These are phyloP conservation scores for Epistrophe grossulariae DNA, from an alignment of 2,888 invertebrate genomes.

Conservation along the genomic window DNA sequence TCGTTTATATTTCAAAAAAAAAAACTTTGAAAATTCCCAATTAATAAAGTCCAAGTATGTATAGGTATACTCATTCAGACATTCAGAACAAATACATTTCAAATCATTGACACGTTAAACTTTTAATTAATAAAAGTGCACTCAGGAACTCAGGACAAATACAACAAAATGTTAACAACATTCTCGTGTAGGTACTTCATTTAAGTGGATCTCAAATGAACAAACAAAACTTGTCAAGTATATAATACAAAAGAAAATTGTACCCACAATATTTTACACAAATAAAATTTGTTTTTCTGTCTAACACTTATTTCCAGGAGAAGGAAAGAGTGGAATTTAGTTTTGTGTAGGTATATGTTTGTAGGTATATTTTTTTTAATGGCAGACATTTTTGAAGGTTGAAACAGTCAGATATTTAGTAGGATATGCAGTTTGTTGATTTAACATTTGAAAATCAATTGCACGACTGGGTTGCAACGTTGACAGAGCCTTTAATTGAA, in stretches of 20 bases:
- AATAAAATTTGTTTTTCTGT: neutral
- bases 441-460: no score
- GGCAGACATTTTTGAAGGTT: neutral
- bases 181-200: neutral
- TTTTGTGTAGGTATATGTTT: neutral
- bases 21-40: slow-evolving; percentile 45
- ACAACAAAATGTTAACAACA: slow-evolving; percentile 18
- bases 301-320: neutral
- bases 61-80: slow-evolving; percentile 13
- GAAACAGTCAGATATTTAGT: neutral
- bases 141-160: slow-evolving; percentile 6
- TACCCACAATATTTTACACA: neutral
- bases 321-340: neutral
- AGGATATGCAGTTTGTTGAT: no score
- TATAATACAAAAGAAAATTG: slow-evolving; percentile 39
- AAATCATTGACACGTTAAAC: slow-evolving; percentile 60
- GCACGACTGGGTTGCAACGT: no score
- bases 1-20: neutral
- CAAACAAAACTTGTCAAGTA: slow-evolving; percentile 28
- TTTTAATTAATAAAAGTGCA: slow-evolving; percentile 74
- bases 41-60: slow-evolving; percentile 56
- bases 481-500: no score
- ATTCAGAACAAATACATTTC: slow-evolving; percentile 27
- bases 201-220: slow-evolving; percentile 41
- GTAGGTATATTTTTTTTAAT: neutral